Base-by-base conservation (phyloP, 1,140 invertebrate genomes). In the Musca domestica region DNA sequence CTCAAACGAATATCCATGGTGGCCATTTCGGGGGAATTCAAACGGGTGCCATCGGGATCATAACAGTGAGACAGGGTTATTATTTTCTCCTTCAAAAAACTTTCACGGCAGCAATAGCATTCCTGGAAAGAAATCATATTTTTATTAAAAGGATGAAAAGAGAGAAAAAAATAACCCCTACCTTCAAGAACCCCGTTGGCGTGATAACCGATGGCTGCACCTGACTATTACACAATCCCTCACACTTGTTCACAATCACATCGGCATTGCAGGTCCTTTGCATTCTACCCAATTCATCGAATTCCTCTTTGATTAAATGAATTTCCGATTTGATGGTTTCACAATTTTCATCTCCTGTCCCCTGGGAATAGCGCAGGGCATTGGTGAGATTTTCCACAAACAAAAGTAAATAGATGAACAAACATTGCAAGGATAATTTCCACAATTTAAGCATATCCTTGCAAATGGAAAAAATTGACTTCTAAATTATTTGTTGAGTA, bases 31-130 rank as follows among this genome's bases (percentile, higher is more conserved):
- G 83, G 83, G 7, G 87, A 84, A 19, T 84, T 87, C 56, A 95
- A 81, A 72, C 91, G 86, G 4, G 91, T 84, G 1, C 94, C 94
- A 82, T 95, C 93, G 5, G 91, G 88, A 81, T 95, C 91, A 74
- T 94, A 96, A 80, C 94, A 96, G 72, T 95, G 91, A 19, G 87
- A 89, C 48, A 96, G 80, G 0, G 88, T 89, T n/a, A 95, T 88
- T 15, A 90, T 83, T 70, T 92, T 85, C 74, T 93, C 91, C 64
- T 91, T 87, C 15, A 96, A 84, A 72, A 89, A 92, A 71, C 91
- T 92, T 80, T 96, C 94, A 64, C 93, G 87, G 74, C 94, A 96
- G 77, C 94, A 96, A 74, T 91, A 93, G 76, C 94, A 96, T 83
- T 95, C 93, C 93, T 95, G 23, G n/a, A 20, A 22, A 25, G 9